Evolutionary conservation across 2,888 invertebrate genomes (phyloP).

Genomic region (Drosophila prolongata): DNA sequence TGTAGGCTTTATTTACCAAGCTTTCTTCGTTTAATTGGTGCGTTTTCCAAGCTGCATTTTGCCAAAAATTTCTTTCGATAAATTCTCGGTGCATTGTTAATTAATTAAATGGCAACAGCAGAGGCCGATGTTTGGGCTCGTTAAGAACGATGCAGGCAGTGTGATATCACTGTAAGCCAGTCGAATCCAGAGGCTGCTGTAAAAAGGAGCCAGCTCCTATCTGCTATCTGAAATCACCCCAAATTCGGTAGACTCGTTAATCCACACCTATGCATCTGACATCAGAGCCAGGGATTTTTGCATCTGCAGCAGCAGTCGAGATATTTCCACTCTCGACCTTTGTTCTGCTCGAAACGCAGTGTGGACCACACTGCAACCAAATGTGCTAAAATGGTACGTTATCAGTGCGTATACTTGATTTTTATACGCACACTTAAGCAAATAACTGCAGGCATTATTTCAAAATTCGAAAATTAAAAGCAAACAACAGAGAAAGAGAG

Average conservation of each 20-base stretch:
- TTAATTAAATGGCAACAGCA: conserved; percentile 52
- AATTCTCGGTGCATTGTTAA: conserved; percentile 33
- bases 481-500: conserved; percentile 65
- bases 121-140: conserved; percentile 36
- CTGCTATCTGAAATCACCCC: not conserved
- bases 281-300: conserved; percentile 7
- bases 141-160: conserved; percentile 11
- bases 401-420: conserved; percentile 78
- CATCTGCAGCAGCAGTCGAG: conserved; percentile 18
- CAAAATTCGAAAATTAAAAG: conserved; percentile 79
- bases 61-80: conserved; percentile 13
- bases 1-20: conserved; percentile 12
- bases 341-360: conserved; percentile 9
- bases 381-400: conserved; percentile 61
- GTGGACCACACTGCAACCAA: conserved; percentile 33
- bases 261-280: conserved; percentile 12
- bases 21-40: conserved; percentile 43
- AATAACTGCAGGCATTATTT: conserved; percentile 77
- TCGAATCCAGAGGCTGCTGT: conserved; percentile 2
- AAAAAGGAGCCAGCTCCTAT: not conserved
- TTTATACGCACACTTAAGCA: conserved; percentile 80
- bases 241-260: not conserved
- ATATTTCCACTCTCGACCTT: conserved; percentile 22
- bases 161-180: conserved; percentile 24
- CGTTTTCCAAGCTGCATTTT: conserved; percentile 24